Base-by-base conservation (phyloP, 1,140 invertebrate genomes). In the Drosophila albomicans region DNA sequence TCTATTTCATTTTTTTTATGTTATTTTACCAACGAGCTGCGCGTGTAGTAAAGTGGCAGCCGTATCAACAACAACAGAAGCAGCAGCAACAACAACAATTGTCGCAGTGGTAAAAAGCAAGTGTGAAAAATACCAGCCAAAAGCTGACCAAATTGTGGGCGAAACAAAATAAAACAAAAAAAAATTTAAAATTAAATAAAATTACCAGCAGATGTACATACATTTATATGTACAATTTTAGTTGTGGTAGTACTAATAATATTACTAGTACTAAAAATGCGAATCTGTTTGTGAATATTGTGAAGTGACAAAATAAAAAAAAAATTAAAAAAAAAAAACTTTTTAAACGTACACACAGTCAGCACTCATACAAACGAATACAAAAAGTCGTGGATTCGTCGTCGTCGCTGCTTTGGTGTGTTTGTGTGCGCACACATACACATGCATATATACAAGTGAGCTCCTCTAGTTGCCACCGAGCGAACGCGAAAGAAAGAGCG, bases 301-400 rank as follows among this genome's bases (percentile, higher is more conserved):
- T 75, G 72, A 63, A 70, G 72, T 75, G 72, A 70, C 58, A 75
- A 75, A 75, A 72, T 58, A 43, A 25, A 48, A 30, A 25, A 62
- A 61, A 67, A 35, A 3, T 20, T 48, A 56, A 43, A 52, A 28
- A 54, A 15, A 15, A 54, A 28, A 16, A 15, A 54, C 15, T 5
- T 46, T 25, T 48, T 3, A 48, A 13, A 46, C 59, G 30, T 13
- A 57, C 25, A 67, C 41, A 56, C 30, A 57, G 25, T 52, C 69
- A 71, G 62, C 69, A 65, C 61, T 71, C 10, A 65, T 30, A 69
- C 57, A 69, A 25, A 25, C 65, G 66, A 52, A 63, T 49, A 70
- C 25, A 64, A 80, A 79, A 88, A 88, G 67, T 84, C 66, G 80
- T 82, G 78, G 80, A 80, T 89, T 78, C 58, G 68, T 87, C 64